Evolutionary conservation across 2,797 vertebrate genomes (phyloP).

Genomic region (Pipistrellus pipistrellus): DNA sequence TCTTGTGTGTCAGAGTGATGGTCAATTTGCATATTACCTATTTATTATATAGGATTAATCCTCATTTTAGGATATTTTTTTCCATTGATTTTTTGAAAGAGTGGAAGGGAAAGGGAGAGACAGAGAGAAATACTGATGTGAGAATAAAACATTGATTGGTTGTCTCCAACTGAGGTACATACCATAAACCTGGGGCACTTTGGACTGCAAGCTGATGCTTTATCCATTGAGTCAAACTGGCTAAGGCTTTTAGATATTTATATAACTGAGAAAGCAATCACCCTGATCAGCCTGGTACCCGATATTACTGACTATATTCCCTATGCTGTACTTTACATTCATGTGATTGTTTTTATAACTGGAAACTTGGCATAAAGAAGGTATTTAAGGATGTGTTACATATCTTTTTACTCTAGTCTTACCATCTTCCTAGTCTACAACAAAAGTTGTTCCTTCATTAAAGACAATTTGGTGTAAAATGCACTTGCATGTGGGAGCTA

Average conservation of each 20-base stretch:
- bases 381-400: not conserved
- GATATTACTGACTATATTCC: not conserved
- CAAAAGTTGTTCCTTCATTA: not conserved
- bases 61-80: too few relatives aligned
- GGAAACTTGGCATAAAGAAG: not conserved
- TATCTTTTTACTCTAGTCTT: not conserved
- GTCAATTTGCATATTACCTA: too few relatives aligned
- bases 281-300: not conserved
- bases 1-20: too few relatives aligned
- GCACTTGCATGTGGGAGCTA: not conserved
- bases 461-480: not conserved
- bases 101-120: too few relatives aligned
- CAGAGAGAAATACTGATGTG: too few relatives aligned
- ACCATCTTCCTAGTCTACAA: not conserved
- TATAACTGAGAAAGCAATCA: not conserved
- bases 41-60: too few relatives aligned
- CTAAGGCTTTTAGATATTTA: not conserved
- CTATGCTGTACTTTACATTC: not conserved
- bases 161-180: too few relatives aligned
- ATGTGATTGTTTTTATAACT: not conserved
- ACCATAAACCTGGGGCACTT: too few relatives aligned
- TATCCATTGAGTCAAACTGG: too few relatives aligned
- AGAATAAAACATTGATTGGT: too few relatives aligned
- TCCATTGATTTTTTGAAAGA: too few relatives aligned
- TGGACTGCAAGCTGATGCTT: too few relatives aligned